Evolutionary conservation across 2,888 invertebrate species (phyloP).

Genomic region (Seira musarum): DNA sequence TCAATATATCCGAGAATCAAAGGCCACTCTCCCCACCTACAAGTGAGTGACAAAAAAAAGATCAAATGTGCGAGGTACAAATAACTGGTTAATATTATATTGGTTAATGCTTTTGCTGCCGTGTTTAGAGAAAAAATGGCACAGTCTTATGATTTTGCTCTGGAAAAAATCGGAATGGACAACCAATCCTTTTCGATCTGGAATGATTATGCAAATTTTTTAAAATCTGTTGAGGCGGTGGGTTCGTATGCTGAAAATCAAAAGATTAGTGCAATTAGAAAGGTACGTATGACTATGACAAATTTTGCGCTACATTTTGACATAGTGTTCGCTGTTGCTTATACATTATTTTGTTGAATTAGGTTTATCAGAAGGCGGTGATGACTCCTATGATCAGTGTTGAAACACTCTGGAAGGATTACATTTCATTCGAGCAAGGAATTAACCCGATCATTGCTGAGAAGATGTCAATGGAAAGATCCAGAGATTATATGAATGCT

Average conservation of each 20-base stretch:
- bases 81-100: not conserved
- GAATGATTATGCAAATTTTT: slow-evolving; percentile 97
- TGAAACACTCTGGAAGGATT: slow-evolving; percentile 97
- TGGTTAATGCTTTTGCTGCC: slow-evolving; percentile 43
- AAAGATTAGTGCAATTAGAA: slow-evolving; percentile 97
- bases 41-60: slow-evolving; percentile 77
- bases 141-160: slow-evolving; percentile 98
- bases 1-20: slow-evolving; percentile 98
- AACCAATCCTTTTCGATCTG: slow-evolving; percentile 97
- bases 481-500: slow-evolving; percentile 98
- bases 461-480: slow-evolving; percentile 97
- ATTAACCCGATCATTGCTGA: slow-evolving; percentile 94
- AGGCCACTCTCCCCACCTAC: slow-evolving; percentile 91
- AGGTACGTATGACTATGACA: slow-evolving; percentile 76
- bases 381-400: slow-evolving; percentile 98
- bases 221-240: slow-evolving; percentile 96
- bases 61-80: not conserved
- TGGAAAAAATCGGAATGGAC: slow-evolving; percentile 99
- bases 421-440: slow-evolving; percentile 95
- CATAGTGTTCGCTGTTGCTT: not conserved
- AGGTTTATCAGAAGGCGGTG: slow-evolving; percentile 96
- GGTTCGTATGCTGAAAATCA: slow-evolving; percentile 99
- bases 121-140: slow-evolving; percentile 96
- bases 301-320: not conserved
- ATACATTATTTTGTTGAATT: slow-evolving; percentile 55